These are phyloP conservation scores for Holacanthus passer DNA, from an alignment of 2,113 vertebrate species.

Conservation along the genomic window DNA sequence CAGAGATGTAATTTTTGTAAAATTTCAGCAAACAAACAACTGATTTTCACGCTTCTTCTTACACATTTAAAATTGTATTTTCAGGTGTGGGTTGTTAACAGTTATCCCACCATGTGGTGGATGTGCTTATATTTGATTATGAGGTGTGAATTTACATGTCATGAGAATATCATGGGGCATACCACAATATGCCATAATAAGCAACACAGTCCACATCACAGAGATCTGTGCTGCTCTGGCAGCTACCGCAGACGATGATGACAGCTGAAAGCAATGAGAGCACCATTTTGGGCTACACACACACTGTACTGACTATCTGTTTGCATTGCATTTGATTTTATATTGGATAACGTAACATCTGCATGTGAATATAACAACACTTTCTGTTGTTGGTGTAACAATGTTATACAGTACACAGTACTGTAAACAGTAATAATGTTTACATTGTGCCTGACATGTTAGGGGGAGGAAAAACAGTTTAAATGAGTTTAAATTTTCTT, in stretches of 20 bases:
- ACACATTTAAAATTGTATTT: conserved; percentile 31
- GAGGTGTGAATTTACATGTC: conserved; percentile 19
- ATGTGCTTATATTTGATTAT: conserved; percentile 50
- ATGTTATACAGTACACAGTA: too few relatives aligned
- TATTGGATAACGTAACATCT: neutral
- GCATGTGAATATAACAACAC: neutral
- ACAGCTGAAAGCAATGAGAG: neutral
- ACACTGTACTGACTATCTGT: neutral
- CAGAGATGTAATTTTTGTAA: neutral
- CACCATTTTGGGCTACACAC: neutral
- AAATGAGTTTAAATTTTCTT: too few relatives aligned
- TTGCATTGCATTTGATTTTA: neutral
- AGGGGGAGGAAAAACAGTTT: neutral
- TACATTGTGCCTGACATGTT: neutral
- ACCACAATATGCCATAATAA: conserved; percentile 21
- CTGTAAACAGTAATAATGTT: neutral
- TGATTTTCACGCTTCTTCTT: conserved; percentile 1
- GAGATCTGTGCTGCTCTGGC: conserved; percentile 23
- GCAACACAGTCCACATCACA: conserved; percentile 55
- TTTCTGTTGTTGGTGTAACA: neutral
- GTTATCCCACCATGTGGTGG: conserved; percentile 39
- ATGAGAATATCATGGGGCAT: conserved; percentile 21
- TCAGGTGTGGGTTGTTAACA: conserved; percentile 36
- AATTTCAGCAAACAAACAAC: neutral
- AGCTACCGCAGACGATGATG: conserved; percentile 30